Conservation (phyloP, 2,797 vertebrate genomes). For the Hephaestus fuliginosus region DNA sequence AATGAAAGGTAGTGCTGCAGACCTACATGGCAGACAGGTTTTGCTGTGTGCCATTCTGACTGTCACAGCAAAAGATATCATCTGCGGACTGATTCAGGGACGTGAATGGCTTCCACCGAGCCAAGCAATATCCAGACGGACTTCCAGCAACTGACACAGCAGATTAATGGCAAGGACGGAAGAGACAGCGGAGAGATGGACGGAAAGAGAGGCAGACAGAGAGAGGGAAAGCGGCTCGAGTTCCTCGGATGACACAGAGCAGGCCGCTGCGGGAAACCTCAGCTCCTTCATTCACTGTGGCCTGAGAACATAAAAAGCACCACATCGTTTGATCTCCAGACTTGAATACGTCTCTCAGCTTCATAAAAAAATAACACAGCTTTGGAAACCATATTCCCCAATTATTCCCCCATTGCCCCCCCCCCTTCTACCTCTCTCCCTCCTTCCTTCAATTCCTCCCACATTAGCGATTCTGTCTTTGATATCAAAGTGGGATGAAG, state of each 20-base stretch:
- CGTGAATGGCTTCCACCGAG: constrained; percentile 37
- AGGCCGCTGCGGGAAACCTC: constrained; percentile 77
- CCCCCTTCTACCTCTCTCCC: constrained; percentile 33
- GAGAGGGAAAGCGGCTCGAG: constrained; percentile 47
- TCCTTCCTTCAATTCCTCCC: constrained; percentile 62
- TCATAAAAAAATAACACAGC: constrained; percentile 66
- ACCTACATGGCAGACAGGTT: constrained; percentile 28
- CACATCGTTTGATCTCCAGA: constrained; percentile 80
- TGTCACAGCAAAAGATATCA: constrained; percentile 45
- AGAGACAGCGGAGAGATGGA: constrained; percentile 31
- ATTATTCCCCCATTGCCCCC: constrained; percentile 65
- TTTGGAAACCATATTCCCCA: constrained; percentile 73
- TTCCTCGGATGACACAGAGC: constrained; percentile 71
- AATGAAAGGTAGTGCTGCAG: constrained; percentile 27
- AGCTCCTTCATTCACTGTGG: constrained; percentile 78
- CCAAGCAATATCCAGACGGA: constrained; percentile 34
- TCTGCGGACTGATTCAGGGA: constrained; percentile 53
- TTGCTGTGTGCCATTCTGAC: constrained; percentile 37
- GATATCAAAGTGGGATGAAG: constrained; percentile 80
- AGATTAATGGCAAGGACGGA: constrained; percentile 31
- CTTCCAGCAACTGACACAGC: constrained; percentile 52
- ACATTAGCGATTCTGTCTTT: constrained; percentile 76
- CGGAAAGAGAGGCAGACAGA: constrained; percentile 41
- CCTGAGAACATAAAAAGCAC: constrained; percentile 78
- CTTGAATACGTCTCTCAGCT: constrained; percentile 76